Evolutionary conservation across 2,888 invertebrate species (phyloP).

Genomic region (Pyrrhia umbra): DNA sequence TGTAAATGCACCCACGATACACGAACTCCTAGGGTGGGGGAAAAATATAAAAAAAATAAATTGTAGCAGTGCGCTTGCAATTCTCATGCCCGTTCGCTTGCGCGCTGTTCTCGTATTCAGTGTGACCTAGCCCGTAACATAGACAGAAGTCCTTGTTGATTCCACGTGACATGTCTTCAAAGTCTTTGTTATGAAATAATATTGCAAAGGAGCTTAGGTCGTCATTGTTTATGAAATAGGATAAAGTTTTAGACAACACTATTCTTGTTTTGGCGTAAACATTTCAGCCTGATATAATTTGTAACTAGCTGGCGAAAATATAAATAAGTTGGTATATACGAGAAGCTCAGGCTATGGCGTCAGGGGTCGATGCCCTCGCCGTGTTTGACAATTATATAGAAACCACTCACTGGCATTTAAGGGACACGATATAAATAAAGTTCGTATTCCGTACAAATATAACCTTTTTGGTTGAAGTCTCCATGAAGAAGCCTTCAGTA

Average conservation of each 20-base stretch:
- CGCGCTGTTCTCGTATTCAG: no score
- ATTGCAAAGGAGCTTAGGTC: slow-evolving; percentile 35
- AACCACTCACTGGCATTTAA: not conserved
- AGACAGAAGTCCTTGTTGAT: slow-evolving; percentile 1
- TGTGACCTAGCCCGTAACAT: not conserved
- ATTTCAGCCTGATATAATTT: not conserved
- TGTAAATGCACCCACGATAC: no score
- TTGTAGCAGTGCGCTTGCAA: no score
- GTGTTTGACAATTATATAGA: not conserved
- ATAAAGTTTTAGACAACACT: slow-evolving; percentile 1
- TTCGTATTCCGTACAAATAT: not conserved
- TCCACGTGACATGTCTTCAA: not conserved
- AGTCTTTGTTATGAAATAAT: slow-evolving; percentile 21
- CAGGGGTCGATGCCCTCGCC: not conserved
- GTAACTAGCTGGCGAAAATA: slow-evolving; percentile 2
- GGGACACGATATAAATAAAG: not conserved
- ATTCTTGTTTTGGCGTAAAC: not conserved
- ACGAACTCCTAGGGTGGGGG: no score
- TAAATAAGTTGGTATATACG: not conserved
- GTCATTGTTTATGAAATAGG: slow-evolving; percentile 27
- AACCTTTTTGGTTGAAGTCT: not conserved
- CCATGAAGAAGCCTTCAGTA: no score
- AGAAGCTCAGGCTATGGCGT: not conserved
- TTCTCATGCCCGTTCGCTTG: no score
- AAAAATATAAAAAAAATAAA: no score